Conservation (phyloP, 1,140 invertebrate species). For the Druon quercuslanigerum region DNA sequence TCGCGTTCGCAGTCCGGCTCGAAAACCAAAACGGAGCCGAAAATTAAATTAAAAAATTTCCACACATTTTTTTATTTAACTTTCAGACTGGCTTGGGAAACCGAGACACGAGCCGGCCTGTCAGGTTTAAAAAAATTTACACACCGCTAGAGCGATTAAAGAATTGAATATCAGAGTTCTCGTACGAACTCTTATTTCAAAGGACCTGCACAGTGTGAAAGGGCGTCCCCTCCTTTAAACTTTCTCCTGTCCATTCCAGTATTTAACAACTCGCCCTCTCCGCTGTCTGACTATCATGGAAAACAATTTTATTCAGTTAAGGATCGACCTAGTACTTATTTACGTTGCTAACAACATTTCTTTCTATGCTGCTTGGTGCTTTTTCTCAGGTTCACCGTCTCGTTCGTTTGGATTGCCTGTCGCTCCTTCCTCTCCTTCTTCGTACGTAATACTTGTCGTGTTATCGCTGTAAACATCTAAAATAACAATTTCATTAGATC, state of each 20-base stretch:
- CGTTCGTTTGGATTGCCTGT: slow-evolving; percentile 78
- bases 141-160: no score
- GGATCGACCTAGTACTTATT: slow-evolving; percentile 49
- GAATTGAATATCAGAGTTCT: slow-evolving; percentile 37
- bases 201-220: no score
- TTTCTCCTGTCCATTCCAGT: slow-evolving; percentile 57
- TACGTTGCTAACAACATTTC: slow-evolving; percentile 71
- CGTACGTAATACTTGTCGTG: slow-evolving; percentile 81
- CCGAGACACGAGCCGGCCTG: no score
- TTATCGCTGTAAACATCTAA: slow-evolving; percentile 87
- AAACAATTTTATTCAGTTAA: slow-evolving; percentile 52
- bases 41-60: no score
- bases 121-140: no score
- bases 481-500: slow-evolving; percentile 51
- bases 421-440: slow-evolving; percentile 81
- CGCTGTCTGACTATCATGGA: slow-evolving; percentile 59
- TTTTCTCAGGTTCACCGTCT: slow-evolving; percentile 76
- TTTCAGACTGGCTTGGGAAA: no score
- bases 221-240: slow-evolving; percentile 1
- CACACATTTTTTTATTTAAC: no score
- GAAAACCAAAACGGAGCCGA: no score
- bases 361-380: slow-evolving; percentile 72
- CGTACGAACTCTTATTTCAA: slow-evolving; percentile 49
- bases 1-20: no score
- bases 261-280: slow-evolving; percentile 59